Evolutionary conservation across 2,113 vertebrate genomes (phyloP), one percentile per base, ranked within the genome.

Genomic region (Phyllostomus discolor): DNA sequence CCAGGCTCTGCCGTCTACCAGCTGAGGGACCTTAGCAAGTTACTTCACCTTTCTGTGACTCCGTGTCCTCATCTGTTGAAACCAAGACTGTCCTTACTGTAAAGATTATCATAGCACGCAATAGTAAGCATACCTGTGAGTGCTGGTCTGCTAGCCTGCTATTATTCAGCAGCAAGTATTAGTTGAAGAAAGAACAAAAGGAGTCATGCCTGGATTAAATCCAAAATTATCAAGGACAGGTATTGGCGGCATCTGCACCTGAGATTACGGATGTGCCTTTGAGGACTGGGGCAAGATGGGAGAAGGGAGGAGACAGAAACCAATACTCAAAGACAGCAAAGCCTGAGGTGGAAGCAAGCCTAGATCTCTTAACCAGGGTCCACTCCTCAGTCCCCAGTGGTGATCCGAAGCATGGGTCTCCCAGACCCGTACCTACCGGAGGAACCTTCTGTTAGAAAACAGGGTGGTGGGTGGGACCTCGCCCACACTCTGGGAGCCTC

Each of bases 391-490:
- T 64, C 26, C 46, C 66, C 22, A 54, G 43, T 10, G 57, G 54
- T 11, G 5, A 33, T 66, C 64, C 24, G 59, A 57, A 67, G 67
- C 4, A 17, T 3, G 0, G 14, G 11, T 31, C 26, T 52, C 67
- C 16, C n/a, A 26, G 75, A 10, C 38, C 43, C 7, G 1, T 1
- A 73, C 15, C 31, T 19, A 24, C 50, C 4, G 33, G 33, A 38
- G 33, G 41, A 48, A 19, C 31, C 66, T 35, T 31, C 31, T 41
- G 15, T 41, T 67, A 64, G 38, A 33, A 64, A 38, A 33, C 28
- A 26, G 0, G 1, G 66, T 12, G 24, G 8, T 10, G 9, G 2
- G 20, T 3, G 15, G 5, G 54, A 11, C 66, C 66, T 16, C 16
- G 20, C 31, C 4, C 11, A 24, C 26, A 5, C 46, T 35, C 43